These are phyloP conservation scores for Drosophila paranaensis DNA, from an alignment of 2,888 invertebrate genomes.

Conservation along the genomic window DNA sequence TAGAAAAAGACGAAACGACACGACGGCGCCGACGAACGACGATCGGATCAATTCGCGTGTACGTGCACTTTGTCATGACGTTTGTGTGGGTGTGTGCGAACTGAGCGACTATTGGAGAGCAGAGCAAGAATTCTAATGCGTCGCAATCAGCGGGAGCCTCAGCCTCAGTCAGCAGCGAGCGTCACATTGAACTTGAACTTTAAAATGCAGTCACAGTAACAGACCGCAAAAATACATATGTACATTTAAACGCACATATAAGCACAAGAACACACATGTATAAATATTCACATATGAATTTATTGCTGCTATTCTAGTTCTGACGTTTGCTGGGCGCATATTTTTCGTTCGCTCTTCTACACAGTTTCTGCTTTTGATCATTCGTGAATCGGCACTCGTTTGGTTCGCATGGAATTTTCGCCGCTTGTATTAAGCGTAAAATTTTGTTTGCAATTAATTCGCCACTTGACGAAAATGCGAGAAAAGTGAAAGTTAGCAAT, in stretches of 20 bases:
- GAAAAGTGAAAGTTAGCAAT: conserved; percentile 71
- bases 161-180: conserved; percentile 18
- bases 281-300: conserved; percentile 22
- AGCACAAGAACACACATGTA: neutral
- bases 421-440: conserved; percentile 39
- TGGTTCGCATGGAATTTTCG: conserved; percentile 36
- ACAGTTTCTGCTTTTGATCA: conserved; percentile 31
- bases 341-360: conserved; percentile 19
- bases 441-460: conserved; percentile 66
- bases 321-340: conserved; percentile 25
- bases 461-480: conserved; percentile 58
- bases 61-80: conserved; percentile 67
- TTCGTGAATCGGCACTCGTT: conserved; percentile 52
- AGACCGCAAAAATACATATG: conserved; percentile 39
- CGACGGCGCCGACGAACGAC: conserved; percentile 20
- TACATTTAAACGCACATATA: neutral
- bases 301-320: conserved; percentile 46
- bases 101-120: conserved; percentile 36
- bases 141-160: conserved; percentile 26
- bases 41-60: conserved; percentile 45
- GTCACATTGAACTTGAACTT: conserved; percentile 84
- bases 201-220: conserved; percentile 51
- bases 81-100: conserved; percentile 40
- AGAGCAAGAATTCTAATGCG: conserved; percentile 62
- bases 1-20: conserved; percentile 38